Evolutionary conservation across 2,113 vertebrate species (phyloP), one percentile per base, ranked within the genome.

Genomic region (Dicerorhinus sumatrensis): DNA sequence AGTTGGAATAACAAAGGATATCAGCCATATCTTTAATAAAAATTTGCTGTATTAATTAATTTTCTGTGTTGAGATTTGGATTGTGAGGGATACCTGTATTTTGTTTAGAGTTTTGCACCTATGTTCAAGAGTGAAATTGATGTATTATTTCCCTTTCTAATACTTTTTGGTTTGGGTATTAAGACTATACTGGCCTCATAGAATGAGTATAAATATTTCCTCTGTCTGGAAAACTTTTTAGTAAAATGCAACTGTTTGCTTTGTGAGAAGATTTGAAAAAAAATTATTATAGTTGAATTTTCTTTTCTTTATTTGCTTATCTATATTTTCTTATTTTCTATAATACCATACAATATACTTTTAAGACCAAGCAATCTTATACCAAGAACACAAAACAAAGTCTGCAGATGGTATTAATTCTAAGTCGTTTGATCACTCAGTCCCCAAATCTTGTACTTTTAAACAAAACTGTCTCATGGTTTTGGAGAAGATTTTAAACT

Each of bases 1-100:
- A 91, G 67, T 82, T 92, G 31, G 46, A 72, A n/a, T 82, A 92
- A 91, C 29, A 70, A 54, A 79, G 67, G 65, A 48, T 82, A 72
- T 92, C 79, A 82, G 39, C 23, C 42, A 10, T 46, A 9, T 46
- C 29, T 60, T 82, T 82, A 81, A 60, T 91, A 81, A 91, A 70
- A 72, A 48, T 82, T n/a, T 72, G 36, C 36, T 91, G 7, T 82
- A 58, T 70, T 58, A 56, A 91, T 91, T 60, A 9, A 77, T 63
- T 82, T 70, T 54, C 29, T 13, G 5, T 81, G 77, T 60, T 92
- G 54, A 82, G 39, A n/a, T 70, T 81, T 82, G 1, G 4, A 29
- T 82, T 60, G 29, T 82, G 23, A 92, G 36, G 21, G 54, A 72
- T 82, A 48, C 39, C 31, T 72, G 29, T 81, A 42, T 92, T 91